A percentile compares a stretch with the other conserved stretches of the same genome.
These are phyloP conservation scores for Agrochola macilenta DNA, from an alignment of 2,888 invertebrate species.

Conservation along the genomic window DNA sequence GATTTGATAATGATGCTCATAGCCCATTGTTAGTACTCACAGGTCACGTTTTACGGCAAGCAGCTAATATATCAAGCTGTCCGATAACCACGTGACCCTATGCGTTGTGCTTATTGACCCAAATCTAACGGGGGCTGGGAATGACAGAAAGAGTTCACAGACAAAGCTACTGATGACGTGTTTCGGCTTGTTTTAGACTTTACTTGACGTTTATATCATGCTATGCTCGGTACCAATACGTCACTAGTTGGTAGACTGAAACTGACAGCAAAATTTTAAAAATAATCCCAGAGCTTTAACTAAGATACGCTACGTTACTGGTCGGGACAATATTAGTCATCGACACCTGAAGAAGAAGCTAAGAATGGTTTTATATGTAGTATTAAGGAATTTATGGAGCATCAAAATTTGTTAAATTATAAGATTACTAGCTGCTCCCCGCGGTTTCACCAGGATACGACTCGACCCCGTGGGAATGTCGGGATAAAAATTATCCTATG, in stretches of 20 bases:
- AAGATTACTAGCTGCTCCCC: too few relatives aligned
- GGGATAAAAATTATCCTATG: too few relatives aligned
- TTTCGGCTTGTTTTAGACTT: slow-evolving; percentile 4
- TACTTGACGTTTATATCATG: slow-evolving; percentile 10
- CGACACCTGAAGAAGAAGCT: neutral
- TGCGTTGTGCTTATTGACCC: slow-evolving; percentile 47
- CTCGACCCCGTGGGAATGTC: too few relatives aligned
- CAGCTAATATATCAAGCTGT: slow-evolving; percentile 15
- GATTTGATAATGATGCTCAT: slow-evolving; percentile 20
- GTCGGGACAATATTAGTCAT: neutral
- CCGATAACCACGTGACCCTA: slow-evolving; percentile 37
- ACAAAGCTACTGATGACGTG: slow-evolving; percentile 31
- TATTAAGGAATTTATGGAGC: too few relatives aligned
- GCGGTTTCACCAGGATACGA: too few relatives aligned
- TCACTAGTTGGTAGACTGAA: neutral
- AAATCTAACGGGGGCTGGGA: slow-evolving; percentile 41
- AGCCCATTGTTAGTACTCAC: slow-evolving; percentile 6
- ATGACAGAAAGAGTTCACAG: slow-evolving; percentile 46
- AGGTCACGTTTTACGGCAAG: slow-evolving; percentile 27
- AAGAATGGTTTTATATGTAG: too few relatives aligned
- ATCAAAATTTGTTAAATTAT: too few relatives aligned
- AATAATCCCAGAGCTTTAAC: neutral
- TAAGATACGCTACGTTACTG: neutral
- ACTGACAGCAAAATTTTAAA: neutral
- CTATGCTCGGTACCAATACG: slow-evolving; percentile 5